Conservation (phyloP, 2,888 invertebrate genomes). For the Pecten maximus region DNA sequence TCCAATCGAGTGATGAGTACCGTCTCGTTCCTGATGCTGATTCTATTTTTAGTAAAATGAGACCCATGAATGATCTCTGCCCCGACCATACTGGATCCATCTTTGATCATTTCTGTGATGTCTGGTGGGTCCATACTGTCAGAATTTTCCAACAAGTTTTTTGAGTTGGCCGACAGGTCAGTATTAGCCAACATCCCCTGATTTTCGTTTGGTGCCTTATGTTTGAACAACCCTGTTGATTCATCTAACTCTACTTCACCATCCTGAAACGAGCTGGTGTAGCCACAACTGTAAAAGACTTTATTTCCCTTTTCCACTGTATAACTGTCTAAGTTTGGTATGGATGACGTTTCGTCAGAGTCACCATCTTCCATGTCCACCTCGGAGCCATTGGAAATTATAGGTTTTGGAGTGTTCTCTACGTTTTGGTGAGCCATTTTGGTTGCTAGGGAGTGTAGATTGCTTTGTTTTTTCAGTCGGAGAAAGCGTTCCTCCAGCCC, state of each 20-base stretch:
- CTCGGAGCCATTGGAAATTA: background rate
- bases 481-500: slow-evolving; percentile 77
- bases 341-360: background rate
- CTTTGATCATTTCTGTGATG: slow-evolving; percentile 45
- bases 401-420: background rate
- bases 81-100: slow-evolving; percentile 54
- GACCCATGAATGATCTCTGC: slow-evolving; percentile 53
- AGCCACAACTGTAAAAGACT: slow-evolving; percentile 44
- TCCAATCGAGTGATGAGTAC: slow-evolving; percentile 78
- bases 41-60: slow-evolving; percentile 42
- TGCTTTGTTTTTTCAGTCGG: slow-evolving; percentile 70
- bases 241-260: slow-evolving; percentile 44
- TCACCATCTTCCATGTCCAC: background rate
- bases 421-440: background rate
- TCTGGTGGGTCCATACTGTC: slow-evolving; percentile 27
- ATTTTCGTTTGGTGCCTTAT: background rate
- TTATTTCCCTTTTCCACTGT: background rate
- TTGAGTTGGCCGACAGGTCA: background rate
- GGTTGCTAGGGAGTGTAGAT: slow-evolving; percentile 52
- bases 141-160: background rate
- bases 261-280: slow-evolving; percentile 40
- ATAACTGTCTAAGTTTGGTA: background rate
- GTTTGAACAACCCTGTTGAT: slow-evolving; percentile 51
- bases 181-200: background rate
- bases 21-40: slow-evolving; percentile 77